A percentile compares a stretch with the other conserved stretches of the same genome.
Conservation (phyloP, 2,888 invertebrate species). For the Philaethria dido region DNA sequence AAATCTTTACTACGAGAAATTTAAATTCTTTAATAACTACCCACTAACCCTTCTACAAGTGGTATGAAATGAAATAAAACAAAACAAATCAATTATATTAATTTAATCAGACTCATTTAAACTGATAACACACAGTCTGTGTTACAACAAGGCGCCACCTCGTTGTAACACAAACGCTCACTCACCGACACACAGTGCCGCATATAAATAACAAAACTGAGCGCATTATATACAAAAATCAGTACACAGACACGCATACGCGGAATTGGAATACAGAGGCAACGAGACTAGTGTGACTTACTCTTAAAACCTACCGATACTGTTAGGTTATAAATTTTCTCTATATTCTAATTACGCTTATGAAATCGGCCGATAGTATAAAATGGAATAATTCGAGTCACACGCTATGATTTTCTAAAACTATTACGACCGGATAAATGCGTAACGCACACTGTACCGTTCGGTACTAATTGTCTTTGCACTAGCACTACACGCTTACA, state of each 20-base stretch:
- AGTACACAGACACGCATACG: conserved; percentile 40
- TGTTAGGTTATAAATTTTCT: background rate
- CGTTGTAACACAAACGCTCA: conserved; percentile 44
- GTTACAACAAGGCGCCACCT: conserved; percentile 51
- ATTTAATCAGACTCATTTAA: conserved; percentile 82
- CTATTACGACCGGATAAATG: conserved; percentile 43
- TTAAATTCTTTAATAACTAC: too few species aligned
- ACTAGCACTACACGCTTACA: conserved; percentile 65
- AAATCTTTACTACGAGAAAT: too few species aligned
- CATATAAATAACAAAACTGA: conserved; percentile 47
- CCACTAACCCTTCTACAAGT: too few species aligned
- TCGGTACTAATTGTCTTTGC: conserved; percentile 66
- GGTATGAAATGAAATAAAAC: conserved; percentile 34
- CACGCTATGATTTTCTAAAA: conserved; percentile 41
- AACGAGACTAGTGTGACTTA: conserved; percentile 9
- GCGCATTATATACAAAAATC: conserved; percentile 51
- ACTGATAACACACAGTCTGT: conserved; percentile 68
- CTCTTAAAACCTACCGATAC: conserved; percentile 12
- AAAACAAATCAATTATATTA: conserved; percentile 53
- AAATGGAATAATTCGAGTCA: conserved; percentile 67
- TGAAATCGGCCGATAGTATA: conserved; percentile 32
- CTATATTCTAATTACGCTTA: conserved; percentile 24
- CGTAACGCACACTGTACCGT: conserved; percentile 54
- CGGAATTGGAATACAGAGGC: conserved; percentile 21
- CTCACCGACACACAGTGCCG: conserved; percentile 51